Evolutionary conservation across 2,113 vertebrate genomes (phyloP).

Genomic region (Dinomys branickii): DNA sequence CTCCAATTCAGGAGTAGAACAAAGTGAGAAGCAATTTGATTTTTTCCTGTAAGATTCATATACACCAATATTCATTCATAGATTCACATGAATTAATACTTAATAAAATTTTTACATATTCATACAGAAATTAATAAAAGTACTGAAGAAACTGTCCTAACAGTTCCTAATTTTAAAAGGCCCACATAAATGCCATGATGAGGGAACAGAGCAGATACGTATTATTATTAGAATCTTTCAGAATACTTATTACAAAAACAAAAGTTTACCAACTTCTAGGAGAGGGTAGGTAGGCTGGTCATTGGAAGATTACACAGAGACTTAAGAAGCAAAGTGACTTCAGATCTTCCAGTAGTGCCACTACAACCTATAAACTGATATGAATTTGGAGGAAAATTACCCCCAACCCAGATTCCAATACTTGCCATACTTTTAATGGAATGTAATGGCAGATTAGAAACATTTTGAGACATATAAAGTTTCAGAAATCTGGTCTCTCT

Average conservation of each 20-base stretch:
- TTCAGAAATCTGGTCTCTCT: background rate
- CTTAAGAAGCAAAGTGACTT: background rate
- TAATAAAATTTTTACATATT: background rate
- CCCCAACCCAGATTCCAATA: background rate
- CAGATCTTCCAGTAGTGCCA: background rate
- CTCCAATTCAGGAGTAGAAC: background rate
- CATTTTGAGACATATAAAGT: background rate
- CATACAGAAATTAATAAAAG: background rate
- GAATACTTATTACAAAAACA: background rate
- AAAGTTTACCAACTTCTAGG: background rate
- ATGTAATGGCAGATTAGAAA: background rate
- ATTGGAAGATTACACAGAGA: background rate
- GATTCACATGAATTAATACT: background rate
- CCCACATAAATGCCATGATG: background rate
- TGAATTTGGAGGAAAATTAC: background rate
- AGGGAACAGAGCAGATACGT: background rate
- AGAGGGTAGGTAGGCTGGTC: background rate
- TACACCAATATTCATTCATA: background rate
- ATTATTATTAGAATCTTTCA: background rate
- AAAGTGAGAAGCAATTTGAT: background rate
- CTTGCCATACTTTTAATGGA: background rate
- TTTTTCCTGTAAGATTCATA: background rate
- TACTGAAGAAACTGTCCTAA: background rate
- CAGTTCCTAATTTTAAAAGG: conserved; percentile 25
- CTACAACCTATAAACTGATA: background rate